These are phyloP conservation scores for Dufourea novaeangliae DNA, from an alignment of 1,140 invertebrate species.

Conservation along the genomic window DNA sequence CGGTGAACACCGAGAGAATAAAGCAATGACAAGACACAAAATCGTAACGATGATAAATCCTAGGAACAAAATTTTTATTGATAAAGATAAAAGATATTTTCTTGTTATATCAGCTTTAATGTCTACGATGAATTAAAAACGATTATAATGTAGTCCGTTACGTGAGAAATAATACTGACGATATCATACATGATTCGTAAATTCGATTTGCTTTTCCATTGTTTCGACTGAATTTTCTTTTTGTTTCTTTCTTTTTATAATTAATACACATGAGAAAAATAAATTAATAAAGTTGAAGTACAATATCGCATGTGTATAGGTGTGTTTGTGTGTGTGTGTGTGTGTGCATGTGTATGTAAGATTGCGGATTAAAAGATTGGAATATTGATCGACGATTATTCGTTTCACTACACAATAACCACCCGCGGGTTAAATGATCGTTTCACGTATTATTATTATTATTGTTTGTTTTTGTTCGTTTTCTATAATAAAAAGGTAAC, in stretches of 20 bases:
- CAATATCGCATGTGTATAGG: constrained; percentile 42
- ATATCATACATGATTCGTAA: constrained; percentile 66
- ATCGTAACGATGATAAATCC: constrained; percentile 58
- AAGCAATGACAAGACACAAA: constrained; percentile 23
- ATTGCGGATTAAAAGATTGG: constrained; percentile 25
- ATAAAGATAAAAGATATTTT: constrained; percentile 67
- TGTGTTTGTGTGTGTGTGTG: not conserved
- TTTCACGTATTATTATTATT: constrained; percentile 13
- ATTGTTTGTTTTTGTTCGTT: constrained; percentile 35
- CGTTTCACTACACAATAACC: too few species aligned
- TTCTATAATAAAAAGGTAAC: constrained; percentile 62
- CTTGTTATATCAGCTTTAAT: constrained; percentile 52
- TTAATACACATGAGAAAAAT: constrained; percentile 53
- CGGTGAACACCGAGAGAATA: constrained; percentile 8
- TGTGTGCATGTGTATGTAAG: not conserved
- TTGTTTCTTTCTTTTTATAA: constrained; percentile 26
- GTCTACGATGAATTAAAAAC: constrained; percentile 60
- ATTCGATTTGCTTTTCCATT: constrained; percentile 29
- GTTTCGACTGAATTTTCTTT: constrained; percentile 39
- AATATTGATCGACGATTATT: constrained; percentile 15
- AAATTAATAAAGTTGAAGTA: constrained; percentile 62
- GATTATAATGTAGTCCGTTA: constrained; percentile 59
- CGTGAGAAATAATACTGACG: constrained; percentile 71
- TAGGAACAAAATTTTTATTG: constrained; percentile 71
- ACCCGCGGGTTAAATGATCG: constrained; percentile 28